phyloP scores from a whole-genome alignment of 2,797 vertebrate species.

The Florisuga fusca region DNA sequence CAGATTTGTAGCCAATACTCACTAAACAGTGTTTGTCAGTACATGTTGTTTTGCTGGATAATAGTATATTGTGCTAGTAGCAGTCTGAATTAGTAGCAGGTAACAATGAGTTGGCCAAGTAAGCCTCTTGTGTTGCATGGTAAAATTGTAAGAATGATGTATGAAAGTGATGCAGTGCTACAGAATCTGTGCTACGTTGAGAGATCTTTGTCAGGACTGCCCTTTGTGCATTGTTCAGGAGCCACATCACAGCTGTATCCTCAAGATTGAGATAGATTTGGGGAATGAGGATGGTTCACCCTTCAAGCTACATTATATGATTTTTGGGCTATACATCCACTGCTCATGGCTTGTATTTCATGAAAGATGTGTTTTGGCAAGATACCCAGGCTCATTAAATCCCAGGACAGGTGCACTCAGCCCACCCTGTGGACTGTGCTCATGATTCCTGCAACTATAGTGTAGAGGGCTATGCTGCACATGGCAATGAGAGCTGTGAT shows the following conservation, averaged over 20 bases:
- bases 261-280: not conserved
- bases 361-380: not conserved
- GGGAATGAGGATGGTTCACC: not conserved
- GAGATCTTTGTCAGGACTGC: not conserved
- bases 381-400: not conserved
- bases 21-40: constrained; percentile 42
- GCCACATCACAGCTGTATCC: not conserved
- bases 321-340: not conserved
- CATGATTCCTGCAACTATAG: fast-evolving
- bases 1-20: not conserved
- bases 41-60: constrained; percentile 53
- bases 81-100: not conserved
- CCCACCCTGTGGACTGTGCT: fast-evolving
- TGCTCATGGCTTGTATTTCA: not conserved
- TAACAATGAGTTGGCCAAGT: constrained; percentile 21
- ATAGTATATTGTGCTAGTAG: constrained; percentile 38
- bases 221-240: not conserved
- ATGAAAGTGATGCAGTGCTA: not conserved
- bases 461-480: too few relatives aligned
- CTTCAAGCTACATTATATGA: not conserved
- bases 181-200: not conserved
- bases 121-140: not conserved
- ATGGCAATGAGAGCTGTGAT: not conserved
- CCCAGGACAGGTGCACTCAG: not conserved
- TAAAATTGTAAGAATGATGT: not conserved